Evolutionary conservation across 2,113 vertebrate genomes (phyloP).

Genomic region (Indicator maculatus): DNA sequence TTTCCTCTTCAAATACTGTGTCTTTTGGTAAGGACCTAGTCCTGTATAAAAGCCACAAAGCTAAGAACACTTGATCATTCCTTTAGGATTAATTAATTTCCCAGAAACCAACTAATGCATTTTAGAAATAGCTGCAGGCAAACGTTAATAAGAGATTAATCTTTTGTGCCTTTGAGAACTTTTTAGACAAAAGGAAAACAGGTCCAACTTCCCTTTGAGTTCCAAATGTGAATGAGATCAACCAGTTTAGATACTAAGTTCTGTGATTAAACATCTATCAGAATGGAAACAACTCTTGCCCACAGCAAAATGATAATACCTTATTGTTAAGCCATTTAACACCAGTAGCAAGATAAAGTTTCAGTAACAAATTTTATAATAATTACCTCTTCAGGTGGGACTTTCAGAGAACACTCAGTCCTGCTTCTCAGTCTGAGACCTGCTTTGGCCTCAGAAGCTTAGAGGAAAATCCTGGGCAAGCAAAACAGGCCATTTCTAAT

Average conservation of each 20-base stretch:
- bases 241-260: not conserved
- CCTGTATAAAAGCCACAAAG: constrained; percentile 1
- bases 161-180: constrained; percentile 37
- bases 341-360: not conserved
- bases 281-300: not conserved
- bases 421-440: not conserved
- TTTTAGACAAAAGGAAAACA: constrained; percentile 22
- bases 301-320: not conserved
- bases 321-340: constrained; percentile 6
- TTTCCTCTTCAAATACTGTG: not conserved
- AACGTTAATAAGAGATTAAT: constrained; percentile 64
- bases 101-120: constrained; percentile 36
- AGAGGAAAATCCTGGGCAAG: not conserved
- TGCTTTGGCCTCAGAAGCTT: not conserved
- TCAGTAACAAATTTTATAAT: not conserved
- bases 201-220: constrained; percentile 11
- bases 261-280: not conserved
- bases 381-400: not conserved
- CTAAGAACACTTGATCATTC: constrained; percentile 36
- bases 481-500: not conserved
- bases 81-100: constrained; percentile 65
- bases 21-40: not conserved
- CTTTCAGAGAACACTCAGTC: not conserved
- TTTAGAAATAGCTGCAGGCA: constrained; percentile 55
- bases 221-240: not conserved